Evolutionary conservation across 35 echinoderm and acorn worm species (phyloP), one percentile per base, ranked within the genome.

Genomic region (Lytechinus variegatus): DNA sequence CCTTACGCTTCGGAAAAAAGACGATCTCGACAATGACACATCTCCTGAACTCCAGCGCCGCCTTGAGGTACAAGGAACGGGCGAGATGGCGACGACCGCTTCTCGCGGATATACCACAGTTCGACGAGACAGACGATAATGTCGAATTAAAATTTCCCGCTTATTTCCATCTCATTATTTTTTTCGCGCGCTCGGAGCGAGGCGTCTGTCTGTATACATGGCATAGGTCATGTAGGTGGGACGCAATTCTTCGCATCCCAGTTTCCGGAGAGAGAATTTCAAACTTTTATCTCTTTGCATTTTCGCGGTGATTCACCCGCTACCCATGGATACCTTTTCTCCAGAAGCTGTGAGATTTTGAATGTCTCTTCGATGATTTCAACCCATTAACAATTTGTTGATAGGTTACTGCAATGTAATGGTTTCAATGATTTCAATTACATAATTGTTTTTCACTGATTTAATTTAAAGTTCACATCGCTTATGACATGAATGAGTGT

Each of bases 131-230:
- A 79, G 66, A 79, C 66, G 66, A 79, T 79, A 79, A 79, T 79
- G 66, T 79, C n/a, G 66, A 79, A n/a, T 79, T 79, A n/a, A 79
- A 79, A 79, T 79, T 58, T 79, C 19, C 16, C 66, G 21, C 66
- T 58, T 79, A 79, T 79, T 79, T 79, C n/a, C 66, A 79, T 79
- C 66, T 79, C 66, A 79, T 79, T 79, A 79, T n/a, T 24, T 79
- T 79, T 79, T 79, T 79, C 66, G 66, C 66, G 66, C 66, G 21
- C 66, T 79, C 8, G 13, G 56, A 58, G 56, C 19, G 19, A 24
- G 66, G 66, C 66, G 66, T 24, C 66, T 79, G 66, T 58, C 19
- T 79, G 66, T 44, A 44, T 44, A 44, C 33, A 44, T 44, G 33
- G 33, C 33, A 44, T 44, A 44, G 33, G 33, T 44, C 33, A 44